Conservation (phyloP, 2,888 invertebrate genomes). For the Timema podura region DNA sequence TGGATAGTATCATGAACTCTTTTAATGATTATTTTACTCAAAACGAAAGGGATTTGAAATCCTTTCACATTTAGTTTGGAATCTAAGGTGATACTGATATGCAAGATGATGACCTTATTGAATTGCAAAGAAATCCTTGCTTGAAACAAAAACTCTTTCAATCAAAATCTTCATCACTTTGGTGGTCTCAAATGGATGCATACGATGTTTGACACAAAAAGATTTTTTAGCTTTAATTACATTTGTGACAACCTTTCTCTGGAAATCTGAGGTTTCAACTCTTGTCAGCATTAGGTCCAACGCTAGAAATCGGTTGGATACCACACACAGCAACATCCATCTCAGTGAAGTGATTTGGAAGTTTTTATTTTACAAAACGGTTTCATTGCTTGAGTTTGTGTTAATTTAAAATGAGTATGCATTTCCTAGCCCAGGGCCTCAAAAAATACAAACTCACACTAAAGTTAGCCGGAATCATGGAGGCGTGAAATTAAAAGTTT, state of each 20-base stretch:
- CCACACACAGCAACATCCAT: no score
- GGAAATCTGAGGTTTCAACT: constrained; percentile 6
- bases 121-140: not conserved
- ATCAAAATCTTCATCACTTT: not conserved
- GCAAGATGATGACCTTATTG: constrained; percentile 3
- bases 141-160: constrained; percentile 4
- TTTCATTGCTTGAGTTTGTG: no score
- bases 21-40: constrained; percentile 13
- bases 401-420: no score
- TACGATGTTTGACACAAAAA: constrained; percentile 3
- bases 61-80: not conserved
- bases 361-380: no score
- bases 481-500: no score
- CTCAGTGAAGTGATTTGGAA: no score
- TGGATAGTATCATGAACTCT: constrained; percentile 1
- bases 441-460: no score
- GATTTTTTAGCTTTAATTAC: not conserved
- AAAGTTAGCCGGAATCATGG: no score
- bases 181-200: constrained; percentile 7
- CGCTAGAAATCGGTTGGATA: constrained; percentile 11
- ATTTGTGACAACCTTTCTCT: constrained; percentile 4
- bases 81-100: constrained; percentile 3
- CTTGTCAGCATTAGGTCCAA: not conserved
- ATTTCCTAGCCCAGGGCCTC: no score
- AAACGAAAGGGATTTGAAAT: not conserved